Evolutionary conservation across 2,888 invertebrate genomes (phyloP), one percentile per base, ranked within the genome.

Genomic region (Drosophila acutilabella): DNA sequence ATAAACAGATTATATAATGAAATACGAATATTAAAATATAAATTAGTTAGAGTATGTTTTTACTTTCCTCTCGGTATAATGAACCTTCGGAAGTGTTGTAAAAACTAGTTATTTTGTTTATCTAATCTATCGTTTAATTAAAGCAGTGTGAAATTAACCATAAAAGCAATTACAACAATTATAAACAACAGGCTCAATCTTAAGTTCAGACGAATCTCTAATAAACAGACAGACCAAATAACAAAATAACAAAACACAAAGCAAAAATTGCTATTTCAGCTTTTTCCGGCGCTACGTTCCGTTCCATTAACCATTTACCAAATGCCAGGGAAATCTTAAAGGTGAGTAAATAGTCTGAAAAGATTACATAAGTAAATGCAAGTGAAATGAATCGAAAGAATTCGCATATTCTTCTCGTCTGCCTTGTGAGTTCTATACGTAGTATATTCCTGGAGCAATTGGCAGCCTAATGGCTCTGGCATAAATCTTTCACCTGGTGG

Each of bases 401-500:
- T 74, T 65, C 44, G 30, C 30, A 30, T 8, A 30, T 30, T 30
- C 30, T 8, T 14, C 30, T 18, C 41, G 53, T 60, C 53, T 57
- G 33, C 44, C 5, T 56, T 33, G 33, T 14, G 54, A 45, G 11
- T 48, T 13, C 20, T 42, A 16, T 33, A 68, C 14, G 42, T 54
- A 40, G 33, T 36, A 18, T 18, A 36, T 18, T 16, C 26, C 10
- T 45, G 41, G 50, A 64, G 68, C 58, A 72, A 78, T 75, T 74
- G 74, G 69, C 75, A 71, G 70, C 68, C 66, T 81, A 67, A 80
- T 75, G 80, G 70, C 67, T 61, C 42, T 67, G 71, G 69, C 81
- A 87, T 87, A 86, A 83, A 86, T 83, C 87, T 83, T 61, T 70
- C 61, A 78, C 88, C 85, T 80, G 71, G 54, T 74, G 85, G 83